phyloP scores from a whole-genome alignment of 2,888 invertebrate genomes.

The Lypha dubia region DNA sequence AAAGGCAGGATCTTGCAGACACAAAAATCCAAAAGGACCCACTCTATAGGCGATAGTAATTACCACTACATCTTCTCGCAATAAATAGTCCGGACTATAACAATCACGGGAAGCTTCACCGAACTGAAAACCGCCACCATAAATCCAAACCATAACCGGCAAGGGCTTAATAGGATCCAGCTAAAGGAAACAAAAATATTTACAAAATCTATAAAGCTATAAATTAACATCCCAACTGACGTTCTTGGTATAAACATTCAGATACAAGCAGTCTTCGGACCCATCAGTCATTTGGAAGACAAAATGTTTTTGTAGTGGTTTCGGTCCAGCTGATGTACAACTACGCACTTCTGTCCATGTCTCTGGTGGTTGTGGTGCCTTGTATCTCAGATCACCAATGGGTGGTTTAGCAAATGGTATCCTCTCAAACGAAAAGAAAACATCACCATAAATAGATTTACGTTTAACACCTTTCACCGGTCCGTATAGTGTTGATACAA shows the following conservation, averaged over 20 bases:
- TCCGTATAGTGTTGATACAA: constrained; percentile 80
- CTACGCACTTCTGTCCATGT: constrained; percentile 84
- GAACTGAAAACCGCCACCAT: constrained; percentile 84
- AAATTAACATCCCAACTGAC: constrained; percentile 74
- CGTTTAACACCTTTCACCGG: constrained; percentile 82
- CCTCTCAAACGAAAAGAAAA: constrained; percentile 82
- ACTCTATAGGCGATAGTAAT: constrained; percentile 84
- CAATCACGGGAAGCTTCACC: constrained; percentile 83
- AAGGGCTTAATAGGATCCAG: constrained; percentile 79
- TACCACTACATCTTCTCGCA: constrained; percentile 84
- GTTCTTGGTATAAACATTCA: constrained; percentile 84
- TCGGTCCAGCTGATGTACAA: constrained; percentile 82
- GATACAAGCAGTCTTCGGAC: constrained; percentile 85
- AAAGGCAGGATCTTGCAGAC: constrained; percentile 83
- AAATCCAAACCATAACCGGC: constrained; percentile 85
- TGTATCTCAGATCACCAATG: constrained; percentile 80
- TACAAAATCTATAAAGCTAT: background rate
- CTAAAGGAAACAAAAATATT: constrained; percentile 69
- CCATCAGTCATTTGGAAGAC: constrained; percentile 83
- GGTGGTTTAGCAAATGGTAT: constrained; percentile 83
- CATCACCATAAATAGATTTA: constrained; percentile 81
- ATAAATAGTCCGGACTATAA: constrained; percentile 84
- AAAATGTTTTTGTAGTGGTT: constrained; percentile 82
- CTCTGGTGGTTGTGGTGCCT: constrained; percentile 83
- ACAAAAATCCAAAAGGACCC: constrained; percentile 84